Conservation (phyloP, 2,797 vertebrate genomes). For the Peromyscus aztecus region DNA sequence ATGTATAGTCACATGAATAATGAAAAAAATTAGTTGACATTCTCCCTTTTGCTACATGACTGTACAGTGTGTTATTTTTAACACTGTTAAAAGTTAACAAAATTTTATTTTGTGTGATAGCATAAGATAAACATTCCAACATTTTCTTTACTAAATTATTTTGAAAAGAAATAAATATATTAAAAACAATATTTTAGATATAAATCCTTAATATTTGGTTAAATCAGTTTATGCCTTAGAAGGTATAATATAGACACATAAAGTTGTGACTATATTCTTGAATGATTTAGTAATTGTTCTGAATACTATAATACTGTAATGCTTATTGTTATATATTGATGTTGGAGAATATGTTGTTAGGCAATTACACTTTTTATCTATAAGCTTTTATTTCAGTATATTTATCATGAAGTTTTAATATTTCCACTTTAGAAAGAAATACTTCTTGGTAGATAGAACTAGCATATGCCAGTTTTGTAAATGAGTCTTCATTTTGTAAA, state of each 20-base stretch:
- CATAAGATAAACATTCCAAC: slow-evolving; percentile 13
- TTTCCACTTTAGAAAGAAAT: slow-evolving; percentile 21
- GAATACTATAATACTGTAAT: not conserved
- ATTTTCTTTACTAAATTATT: not conserved
- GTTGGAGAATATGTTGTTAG: slow-evolving; percentile 9
- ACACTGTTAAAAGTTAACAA: not conserved
- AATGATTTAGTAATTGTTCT: slow-evolving; percentile 26
- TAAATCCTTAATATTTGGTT: not conserved
- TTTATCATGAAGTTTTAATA: slow-evolving; percentile 29
- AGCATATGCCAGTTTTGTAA: not conserved
- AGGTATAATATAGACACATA: not conserved
- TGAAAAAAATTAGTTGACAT: not conserved
- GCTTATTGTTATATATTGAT: slow-evolving; percentile 29
- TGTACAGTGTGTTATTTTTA: not conserved
- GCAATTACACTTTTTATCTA: slow-evolving; percentile 17
- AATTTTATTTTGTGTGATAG: not conserved
- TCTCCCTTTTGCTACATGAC: not conserved
- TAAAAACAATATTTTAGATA: not conserved
- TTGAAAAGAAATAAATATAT: not conserved
- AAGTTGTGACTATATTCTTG: not conserved
- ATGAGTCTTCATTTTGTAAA: not conserved
- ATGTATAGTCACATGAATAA: slow-evolving; percentile 3
- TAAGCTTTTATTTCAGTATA: slow-evolving; percentile 41
- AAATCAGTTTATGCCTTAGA: slow-evolving; percentile 28
- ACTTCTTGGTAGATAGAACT: slow-evolving; percentile 6